A percentile compares a stretch with the other conserved stretches of the same genome.
Evolutionary conservation across 2,888 invertebrate genomes (phyloP).

Genomic region (Cheilosia vulpina): DNA sequence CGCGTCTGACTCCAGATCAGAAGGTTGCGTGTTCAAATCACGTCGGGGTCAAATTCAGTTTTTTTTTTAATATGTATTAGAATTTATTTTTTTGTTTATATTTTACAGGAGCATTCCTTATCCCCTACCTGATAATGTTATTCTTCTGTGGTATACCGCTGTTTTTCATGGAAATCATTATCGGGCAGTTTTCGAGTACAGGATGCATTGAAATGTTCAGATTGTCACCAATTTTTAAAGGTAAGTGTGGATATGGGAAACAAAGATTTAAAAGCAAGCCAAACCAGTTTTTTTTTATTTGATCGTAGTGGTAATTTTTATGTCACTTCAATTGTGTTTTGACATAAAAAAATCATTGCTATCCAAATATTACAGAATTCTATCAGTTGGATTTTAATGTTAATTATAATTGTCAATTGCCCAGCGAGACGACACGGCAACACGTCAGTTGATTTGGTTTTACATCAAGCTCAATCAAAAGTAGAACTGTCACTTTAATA

Average conservation of each 20-base stretch:
- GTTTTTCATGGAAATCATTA: slow-evolving; percentile 93
- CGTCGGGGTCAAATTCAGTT: slow-evolving; percentile 63
- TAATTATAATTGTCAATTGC: no score
- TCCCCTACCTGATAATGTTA: slow-evolving; percentile 93
- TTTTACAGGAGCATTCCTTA: slow-evolving; percentile 88
- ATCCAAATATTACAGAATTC: no score
- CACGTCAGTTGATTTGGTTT: no score
- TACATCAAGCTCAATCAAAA: no score
- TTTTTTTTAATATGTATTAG: slow-evolving; percentile 5
- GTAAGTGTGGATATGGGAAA: slow-evolving; percentile 82
- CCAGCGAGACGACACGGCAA: no score
- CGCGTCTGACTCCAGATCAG: slow-evolving; percentile 75
- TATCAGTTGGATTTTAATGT: no score
- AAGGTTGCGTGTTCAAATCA: slow-evolving; percentile 75
- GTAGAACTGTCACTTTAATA: no score
- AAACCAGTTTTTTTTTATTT: no score
- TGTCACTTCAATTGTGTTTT: no score
- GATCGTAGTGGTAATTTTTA: no score
- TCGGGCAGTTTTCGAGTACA: slow-evolving; percentile 93
- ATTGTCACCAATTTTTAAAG: slow-evolving; percentile 93
- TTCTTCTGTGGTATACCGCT: slow-evolving; percentile 93
- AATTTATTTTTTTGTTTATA: not conserved
- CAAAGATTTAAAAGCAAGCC: not conserved
- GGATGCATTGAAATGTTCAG: slow-evolving; percentile 93
- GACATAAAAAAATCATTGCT: no score